These are phyloP conservation scores for Lophotriccus pileatus DNA, from an alignment of 2,797 vertebrate genomes.

Conservation along the genomic window DNA sequence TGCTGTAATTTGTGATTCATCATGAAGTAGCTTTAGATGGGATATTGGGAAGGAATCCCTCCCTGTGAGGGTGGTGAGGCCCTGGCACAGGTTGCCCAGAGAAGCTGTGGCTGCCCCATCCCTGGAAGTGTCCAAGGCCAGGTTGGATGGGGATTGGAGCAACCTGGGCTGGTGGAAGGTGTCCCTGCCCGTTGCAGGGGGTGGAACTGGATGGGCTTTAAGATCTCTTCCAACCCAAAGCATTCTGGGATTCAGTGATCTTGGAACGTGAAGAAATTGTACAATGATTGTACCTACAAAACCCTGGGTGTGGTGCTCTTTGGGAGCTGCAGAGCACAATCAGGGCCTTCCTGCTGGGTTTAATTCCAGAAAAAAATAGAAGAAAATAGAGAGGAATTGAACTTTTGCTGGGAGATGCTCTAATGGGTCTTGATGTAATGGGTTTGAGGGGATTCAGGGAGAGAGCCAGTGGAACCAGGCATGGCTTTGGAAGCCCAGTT, in stretches of 20 bases:
- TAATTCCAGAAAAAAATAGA: neutral
- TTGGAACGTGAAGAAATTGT: neutral
- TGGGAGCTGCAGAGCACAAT: neutral
- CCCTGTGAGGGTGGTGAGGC: fast-evolving
- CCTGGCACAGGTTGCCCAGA: neutral
- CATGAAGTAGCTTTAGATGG: fast-evolving
- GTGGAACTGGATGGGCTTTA: fast-evolving
- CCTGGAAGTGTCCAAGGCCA: neutral
- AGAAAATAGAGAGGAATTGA: too few relatives aligned
- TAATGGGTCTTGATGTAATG: neutral
- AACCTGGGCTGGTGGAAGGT: fast-evolving
- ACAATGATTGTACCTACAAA: fast-evolving
- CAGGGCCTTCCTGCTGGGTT: neutral
- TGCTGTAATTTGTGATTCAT: neutral
- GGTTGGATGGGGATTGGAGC: neutral
- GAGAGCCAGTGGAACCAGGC: neutral
- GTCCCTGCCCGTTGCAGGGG: neutral
- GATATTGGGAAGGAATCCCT: neutral
- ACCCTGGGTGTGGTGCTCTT: neutral
- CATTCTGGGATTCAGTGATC: neutral
- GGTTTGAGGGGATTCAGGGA: neutral
- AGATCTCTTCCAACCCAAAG: neutral
- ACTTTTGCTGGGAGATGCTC: neutral
- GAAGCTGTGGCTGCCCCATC: neutral
- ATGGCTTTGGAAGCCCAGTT: neutral